phyloP scores from a whole-genome alignment of 2,113 vertebrate genomes.

The Salvator merianae region DNA sequence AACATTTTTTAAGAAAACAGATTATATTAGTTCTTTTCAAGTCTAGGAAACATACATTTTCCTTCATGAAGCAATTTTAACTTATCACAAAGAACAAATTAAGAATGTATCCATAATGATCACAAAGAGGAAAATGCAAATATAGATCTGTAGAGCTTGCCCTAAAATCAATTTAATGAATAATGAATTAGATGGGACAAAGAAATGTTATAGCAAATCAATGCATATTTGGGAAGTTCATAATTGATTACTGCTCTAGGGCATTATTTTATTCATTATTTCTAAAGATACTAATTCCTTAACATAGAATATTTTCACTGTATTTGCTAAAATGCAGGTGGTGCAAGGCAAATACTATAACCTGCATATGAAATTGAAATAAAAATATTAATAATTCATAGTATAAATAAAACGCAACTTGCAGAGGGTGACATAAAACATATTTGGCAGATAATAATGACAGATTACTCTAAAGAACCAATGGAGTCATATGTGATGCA shows the following conservation, averaged over 20 bases:
- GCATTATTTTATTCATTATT: not conserved
- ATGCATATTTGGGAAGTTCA: not conserved
- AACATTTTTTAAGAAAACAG: not conserved
- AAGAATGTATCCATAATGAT: not conserved
- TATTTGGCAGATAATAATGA: slow-evolving; percentile 22
- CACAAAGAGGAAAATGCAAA: slow-evolving; percentile 23
- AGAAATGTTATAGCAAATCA: slow-evolving; percentile 2
- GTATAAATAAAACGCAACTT: not conserved
- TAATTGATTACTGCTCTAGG: slow-evolving; percentile 26
- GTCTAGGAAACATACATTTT: slow-evolving; percentile 37
- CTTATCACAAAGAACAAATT: slow-evolving; percentile 24
- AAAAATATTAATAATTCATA: not conserved
- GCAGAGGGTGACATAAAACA: slow-evolving; percentile 10
- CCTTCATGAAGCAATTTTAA: slow-evolving; percentile 32
- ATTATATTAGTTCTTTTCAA: slow-evolving; percentile 29
- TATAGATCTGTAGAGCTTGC: not conserved
- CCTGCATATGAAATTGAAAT: slow-evolving; percentile 34
- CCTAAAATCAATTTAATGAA: not conserved
- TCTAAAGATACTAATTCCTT: not conserved
- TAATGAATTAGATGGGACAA: slow-evolving; percentile 29
- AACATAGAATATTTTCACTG: not conserved
- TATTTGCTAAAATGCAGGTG: slow-evolving; percentile 15
- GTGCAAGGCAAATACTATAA: slow-evolving; percentile 30
- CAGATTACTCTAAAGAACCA: not conserved
- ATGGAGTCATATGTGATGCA: not conserved